These are phyloP conservation scores for Pristionchus exspectatus DNA, from an alignment of 2,888 invertebrate genomes.

Conservation along the genomic window DNA sequence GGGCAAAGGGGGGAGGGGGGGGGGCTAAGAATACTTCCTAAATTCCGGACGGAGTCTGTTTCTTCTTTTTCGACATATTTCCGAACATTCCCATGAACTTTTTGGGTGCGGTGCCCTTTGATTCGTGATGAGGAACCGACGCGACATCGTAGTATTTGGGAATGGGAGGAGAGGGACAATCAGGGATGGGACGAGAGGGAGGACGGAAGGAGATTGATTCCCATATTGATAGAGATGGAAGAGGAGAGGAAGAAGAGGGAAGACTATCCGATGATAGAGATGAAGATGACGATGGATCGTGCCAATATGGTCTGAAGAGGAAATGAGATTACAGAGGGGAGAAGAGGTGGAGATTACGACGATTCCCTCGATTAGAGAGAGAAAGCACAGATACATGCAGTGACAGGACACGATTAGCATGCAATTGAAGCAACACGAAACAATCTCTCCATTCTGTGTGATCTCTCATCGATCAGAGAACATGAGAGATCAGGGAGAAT, in stretches of 20 bases:
- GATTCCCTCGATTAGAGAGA: background rate
- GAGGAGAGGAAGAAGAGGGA: slow-evolving; percentile 54
- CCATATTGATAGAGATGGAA: slow-evolving; percentile 51
- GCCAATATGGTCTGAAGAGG: slow-evolving; percentile 50
- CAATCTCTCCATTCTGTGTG: background rate
- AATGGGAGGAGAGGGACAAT: slow-evolving; percentile 53
- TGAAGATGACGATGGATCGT: slow-evolving; percentile 11
- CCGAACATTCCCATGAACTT: slow-evolving; percentile 53
- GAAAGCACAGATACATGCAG: slow-evolving; percentile 15
- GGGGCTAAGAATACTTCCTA: background rate
- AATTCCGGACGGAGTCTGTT: background rate
- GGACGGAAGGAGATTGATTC: slow-evolving; percentile 52
- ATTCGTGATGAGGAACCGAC: background rate
- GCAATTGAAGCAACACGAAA: slow-evolving; percentile 28
- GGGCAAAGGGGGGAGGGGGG: background rate
- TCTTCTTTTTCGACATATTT: slow-evolving; percentile 52
- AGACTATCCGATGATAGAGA: slow-evolving; percentile 51
- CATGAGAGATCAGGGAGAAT: slow-evolving; percentile 9
- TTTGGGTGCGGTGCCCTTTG: background rate
- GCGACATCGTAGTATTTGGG: slow-evolving; percentile 44
- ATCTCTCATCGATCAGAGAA: slow-evolving; percentile 24
- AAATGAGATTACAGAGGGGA: background rate
- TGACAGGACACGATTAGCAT: slow-evolving; percentile 19
- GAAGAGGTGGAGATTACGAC: background rate
- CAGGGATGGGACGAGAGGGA: background rate